A percentile compares a stretch with the other conserved stretches of the same genome.
These are phyloP conservation scores for Zelostemma sp. DNA, from an alignment of 1,140 invertebrate genomes.

Conservation along the genomic window DNA sequence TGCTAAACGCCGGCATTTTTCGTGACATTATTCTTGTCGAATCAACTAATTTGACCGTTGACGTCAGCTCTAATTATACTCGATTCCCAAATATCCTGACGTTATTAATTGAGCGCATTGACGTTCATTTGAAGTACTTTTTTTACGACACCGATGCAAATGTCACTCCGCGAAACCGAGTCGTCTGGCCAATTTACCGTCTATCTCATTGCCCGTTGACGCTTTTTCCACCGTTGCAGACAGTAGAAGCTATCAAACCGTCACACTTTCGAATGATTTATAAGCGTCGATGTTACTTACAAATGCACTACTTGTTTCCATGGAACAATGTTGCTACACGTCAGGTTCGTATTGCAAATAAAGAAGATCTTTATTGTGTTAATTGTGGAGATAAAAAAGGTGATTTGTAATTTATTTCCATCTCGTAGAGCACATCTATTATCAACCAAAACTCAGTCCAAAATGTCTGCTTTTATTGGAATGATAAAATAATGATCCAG, in stretches of 20 bases:
- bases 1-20: background rate
- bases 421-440: too few species aligned
- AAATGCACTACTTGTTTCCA: background rate
- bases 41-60: too few species aligned
- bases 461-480: too few species aligned
- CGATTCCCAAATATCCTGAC: too few species aligned
- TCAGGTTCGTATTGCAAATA: background rate
- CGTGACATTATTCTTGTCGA: too few species aligned
- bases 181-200: conserved; percentile 16
- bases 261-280: conserved; percentile 3
- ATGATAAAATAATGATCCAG: too few species aligned
- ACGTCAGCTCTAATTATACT: too few species aligned
- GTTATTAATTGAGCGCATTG: too few species aligned
- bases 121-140: background rate
- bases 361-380: background rate
- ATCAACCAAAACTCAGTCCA: too few species aligned
- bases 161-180: conserved; percentile 3
- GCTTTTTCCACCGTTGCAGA: conserved; percentile 2
- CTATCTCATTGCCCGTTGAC: conserved; percentile 1
- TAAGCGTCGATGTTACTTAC: background rate
- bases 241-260: background rate
- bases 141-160: conserved; percentile 5
- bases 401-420: too few species aligned
- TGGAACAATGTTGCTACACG: background rate
- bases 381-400: too few species aligned